phyloP scores from a whole-genome alignment of 2,888 invertebrate genomes.

The Ypsolopha sequella region DNA sequence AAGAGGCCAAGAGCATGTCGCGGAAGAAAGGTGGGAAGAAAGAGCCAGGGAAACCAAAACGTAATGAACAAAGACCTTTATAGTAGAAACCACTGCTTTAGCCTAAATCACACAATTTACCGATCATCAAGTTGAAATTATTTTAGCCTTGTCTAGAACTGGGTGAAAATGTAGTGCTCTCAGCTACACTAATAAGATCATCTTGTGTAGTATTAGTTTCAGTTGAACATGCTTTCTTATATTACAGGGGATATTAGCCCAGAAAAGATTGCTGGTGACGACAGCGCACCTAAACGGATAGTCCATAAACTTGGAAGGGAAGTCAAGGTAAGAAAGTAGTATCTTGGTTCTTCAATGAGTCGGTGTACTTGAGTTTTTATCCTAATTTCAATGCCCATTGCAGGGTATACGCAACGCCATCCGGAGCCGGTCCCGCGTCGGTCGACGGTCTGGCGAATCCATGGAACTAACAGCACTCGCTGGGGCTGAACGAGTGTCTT shows the following conservation, averaged over 20 bases:
- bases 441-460: slow-evolving; percentile 73
- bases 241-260: slow-evolving; percentile 46
- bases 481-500: slow-evolving; percentile 36
- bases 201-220: no score
- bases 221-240: no score
- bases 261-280: slow-evolving; percentile 64
- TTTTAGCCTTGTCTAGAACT: no score
- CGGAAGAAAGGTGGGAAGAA: slow-evolving; percentile 26
- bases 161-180: no score
- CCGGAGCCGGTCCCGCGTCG: slow-evolving; percentile 65
- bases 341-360: neutral
- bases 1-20: slow-evolving; percentile 81
- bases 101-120: no score
- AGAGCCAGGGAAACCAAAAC: slow-evolving; percentile 12
- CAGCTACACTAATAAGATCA: no score
- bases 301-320: slow-evolving; percentile 88
- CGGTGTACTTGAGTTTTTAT: neutral
- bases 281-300: slow-evolving; percentile 79
- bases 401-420: slow-evolving; percentile 73
- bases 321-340: slow-evolving; percentile 73
- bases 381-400: slow-evolving; percentile 10
- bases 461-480: slow-evolving; percentile 68
- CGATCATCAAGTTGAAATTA: no score
- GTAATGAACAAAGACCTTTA: slow-evolving; percentile 9
- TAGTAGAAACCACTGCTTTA: neutral